Percentiles rank a stretch among this genome's conserved stretches.
Evolutionary conservation across 2,113 vertebrate species (phyloP).

Genomic region (Malurus cyaneus): DNA sequence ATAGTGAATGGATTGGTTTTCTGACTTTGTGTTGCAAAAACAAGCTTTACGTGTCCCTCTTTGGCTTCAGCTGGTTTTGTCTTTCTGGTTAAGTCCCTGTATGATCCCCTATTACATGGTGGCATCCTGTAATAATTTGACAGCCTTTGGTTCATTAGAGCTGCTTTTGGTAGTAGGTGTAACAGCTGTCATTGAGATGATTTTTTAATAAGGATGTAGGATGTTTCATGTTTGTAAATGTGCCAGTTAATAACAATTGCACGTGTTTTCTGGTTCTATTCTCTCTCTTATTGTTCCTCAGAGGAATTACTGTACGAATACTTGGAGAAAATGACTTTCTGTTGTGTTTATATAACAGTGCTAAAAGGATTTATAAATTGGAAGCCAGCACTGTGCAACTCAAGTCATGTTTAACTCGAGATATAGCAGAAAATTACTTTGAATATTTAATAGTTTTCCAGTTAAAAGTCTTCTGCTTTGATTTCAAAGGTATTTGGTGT

Average conservation of each 20-base stretch:
- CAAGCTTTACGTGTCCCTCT: background rate
- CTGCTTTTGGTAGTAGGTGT: background rate
- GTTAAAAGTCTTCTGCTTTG: background rate
- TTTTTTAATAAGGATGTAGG: conserved; percentile 17
- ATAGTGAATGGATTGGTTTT: background rate
- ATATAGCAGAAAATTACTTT: background rate
- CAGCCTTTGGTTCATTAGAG: background rate
- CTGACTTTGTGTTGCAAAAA: background rate
- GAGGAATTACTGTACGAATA: background rate
- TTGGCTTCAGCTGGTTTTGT: background rate
- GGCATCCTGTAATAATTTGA: background rate
- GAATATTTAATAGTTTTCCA: background rate
- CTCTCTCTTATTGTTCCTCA: background rate
- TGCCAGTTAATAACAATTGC: conserved; percentile 19
- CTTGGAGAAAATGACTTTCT: conserved; percentile 7
- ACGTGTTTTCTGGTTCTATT: background rate
- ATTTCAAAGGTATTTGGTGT: background rate
- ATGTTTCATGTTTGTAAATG: background rate
- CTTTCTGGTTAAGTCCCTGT: background rate
- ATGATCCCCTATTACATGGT: background rate
- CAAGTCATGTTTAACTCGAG: background rate
- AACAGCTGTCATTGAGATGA: conserved; percentile 17
- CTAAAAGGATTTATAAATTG: conserved; percentile 9
- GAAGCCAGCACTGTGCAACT: background rate
- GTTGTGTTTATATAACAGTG: background rate